Conservation (phyloP, 2,888 invertebrate genomes). For the Drosophila ezoana region DNA sequence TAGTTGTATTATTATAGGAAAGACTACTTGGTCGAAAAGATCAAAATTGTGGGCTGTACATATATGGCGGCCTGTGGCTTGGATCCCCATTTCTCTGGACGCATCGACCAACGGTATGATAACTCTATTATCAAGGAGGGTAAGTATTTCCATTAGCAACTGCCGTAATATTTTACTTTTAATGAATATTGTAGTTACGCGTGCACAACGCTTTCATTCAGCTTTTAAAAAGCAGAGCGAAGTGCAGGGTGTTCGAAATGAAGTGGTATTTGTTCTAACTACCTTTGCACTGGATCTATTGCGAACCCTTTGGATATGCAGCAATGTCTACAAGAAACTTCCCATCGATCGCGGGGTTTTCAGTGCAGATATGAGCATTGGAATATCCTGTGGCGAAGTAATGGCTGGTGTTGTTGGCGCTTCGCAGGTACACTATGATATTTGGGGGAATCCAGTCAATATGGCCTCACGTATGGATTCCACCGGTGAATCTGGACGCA, state of each 20-base stretch:
- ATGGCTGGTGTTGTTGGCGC: slow-evolving; percentile 98
- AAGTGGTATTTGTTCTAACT: slow-evolving; percentile 88
- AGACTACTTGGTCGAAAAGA: slow-evolving; percentile 93
- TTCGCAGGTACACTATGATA: slow-evolving; percentile 96
- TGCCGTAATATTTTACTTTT: not conserved
- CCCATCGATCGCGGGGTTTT: slow-evolving; percentile 75
- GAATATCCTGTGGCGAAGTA: slow-evolving; percentile 95
- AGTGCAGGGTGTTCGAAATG: slow-evolving; percentile 57
- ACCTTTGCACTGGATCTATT: slow-evolving; percentile 86
- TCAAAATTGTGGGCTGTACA: slow-evolving; percentile 97
- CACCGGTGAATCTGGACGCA: slow-evolving; percentile 91
- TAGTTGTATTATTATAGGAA: slow-evolving; percentile 87
- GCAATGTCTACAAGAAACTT: slow-evolving; percentile 85
- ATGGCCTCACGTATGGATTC: slow-evolving; percentile 98
- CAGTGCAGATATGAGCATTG: slow-evolving; percentile 84
- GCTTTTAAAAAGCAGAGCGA: no score
- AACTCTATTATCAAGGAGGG: slow-evolving; percentile 1
- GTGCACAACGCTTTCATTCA: not conserved
- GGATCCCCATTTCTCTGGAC: slow-evolving; percentile 88
- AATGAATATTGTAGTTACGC: slow-evolving; percentile 6
- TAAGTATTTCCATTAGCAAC: not conserved
- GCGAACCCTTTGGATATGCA: slow-evolving; percentile 87
- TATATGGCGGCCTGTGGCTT: slow-evolving; percentile 99
- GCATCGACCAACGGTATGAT: rapidly evolving
- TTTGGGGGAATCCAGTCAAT: slow-evolving; percentile 98